Evolutionary conservation across 1,140 invertebrate genomes (phyloP).

Genomic region (Dreissena rostriformis): DNA sequence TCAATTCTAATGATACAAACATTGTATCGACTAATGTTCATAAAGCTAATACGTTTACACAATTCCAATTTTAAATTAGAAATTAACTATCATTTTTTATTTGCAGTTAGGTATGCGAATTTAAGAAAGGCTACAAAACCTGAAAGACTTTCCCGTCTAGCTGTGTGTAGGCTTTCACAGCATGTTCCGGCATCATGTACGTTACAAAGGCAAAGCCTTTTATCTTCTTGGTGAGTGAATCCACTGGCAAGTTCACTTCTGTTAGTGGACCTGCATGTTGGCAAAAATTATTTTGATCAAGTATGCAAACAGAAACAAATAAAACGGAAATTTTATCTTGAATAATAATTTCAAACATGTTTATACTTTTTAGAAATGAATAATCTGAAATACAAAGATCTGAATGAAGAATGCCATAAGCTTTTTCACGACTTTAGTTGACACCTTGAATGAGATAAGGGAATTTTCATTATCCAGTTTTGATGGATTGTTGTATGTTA

Average conservation of each 20-base stretch:
- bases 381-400: too few relatives aligned
- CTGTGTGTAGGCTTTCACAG: constrained; percentile 92
- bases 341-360: too few relatives aligned
- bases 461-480: too few relatives aligned
- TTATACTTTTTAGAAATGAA: too few relatives aligned
- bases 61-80: background rate
- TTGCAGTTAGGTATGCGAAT: background rate
- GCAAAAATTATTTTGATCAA: too few relatives aligned
- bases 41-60: background rate
- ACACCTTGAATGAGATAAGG: too few relatives aligned
- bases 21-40: background rate
- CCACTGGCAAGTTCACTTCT: constrained; percentile 95
- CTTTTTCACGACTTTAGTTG: too few relatives aligned
- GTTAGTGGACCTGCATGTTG: constrained; percentile 88
- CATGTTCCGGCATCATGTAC: constrained; percentile 97
- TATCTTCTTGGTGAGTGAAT: constrained; percentile 89
- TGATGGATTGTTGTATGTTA: too few relatives aligned
- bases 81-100: background rate
- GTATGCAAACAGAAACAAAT: too few relatives aligned
- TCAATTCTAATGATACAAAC: too few relatives aligned
- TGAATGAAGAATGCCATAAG: too few relatives aligned
- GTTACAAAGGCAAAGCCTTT: constrained; percentile 98
- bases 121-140: constrained; percentile 63
- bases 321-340: too few relatives aligned
- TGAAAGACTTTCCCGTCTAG: constrained; percentile 95